These are phyloP conservation scores for Dasypogon diadema DNA, from an alignment of 2,888 invertebrate genomes.

Conservation along the genomic window DNA sequence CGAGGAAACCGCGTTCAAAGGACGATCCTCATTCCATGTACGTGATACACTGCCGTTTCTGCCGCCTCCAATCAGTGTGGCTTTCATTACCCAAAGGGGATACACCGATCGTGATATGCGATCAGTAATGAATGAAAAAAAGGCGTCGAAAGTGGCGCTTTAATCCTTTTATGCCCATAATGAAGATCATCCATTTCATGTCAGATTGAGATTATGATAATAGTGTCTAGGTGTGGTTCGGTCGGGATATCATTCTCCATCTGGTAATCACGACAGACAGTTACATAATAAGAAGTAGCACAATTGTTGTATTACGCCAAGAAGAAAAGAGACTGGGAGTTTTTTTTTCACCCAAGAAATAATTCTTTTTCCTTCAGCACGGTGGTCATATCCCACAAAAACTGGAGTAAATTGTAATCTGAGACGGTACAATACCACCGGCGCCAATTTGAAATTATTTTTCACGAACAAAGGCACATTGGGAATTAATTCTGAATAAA, in stretches of 20 bases:
- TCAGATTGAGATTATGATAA: slow-evolving; percentile 28
- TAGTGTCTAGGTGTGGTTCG: slow-evolving; percentile 23
- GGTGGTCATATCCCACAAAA: neutral
- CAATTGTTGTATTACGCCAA: neutral
- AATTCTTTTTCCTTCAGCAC: neutral
- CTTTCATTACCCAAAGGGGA: neutral
- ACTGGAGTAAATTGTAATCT: slow-evolving; percentile 1
- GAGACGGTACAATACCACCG: neutral
- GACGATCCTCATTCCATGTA: neutral
- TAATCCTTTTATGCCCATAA: slow-evolving; percentile 35
- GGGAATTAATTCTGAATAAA: no score
- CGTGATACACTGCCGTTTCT: slow-evolving; percentile 4
- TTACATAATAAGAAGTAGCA: slow-evolving; percentile 33
- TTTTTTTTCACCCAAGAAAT: neutral
- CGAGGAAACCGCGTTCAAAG: neutral
- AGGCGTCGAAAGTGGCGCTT: slow-evolving; percentile 45
- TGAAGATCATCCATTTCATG: slow-evolving; percentile 36
- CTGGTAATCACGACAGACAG: slow-evolving; percentile 36
- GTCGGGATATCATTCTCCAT: neutral
- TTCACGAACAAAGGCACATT: neutral
- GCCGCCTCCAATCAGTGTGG: no score
- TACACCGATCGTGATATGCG: neutral
- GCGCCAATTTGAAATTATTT: slow-evolving; percentile 19
- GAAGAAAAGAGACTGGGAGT: neutral
- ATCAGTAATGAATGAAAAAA: slow-evolving; percentile 33